Evolutionary conservation across 2,113 vertebrate species (phyloP), one percentile per base, ranked within the genome.

Genomic region (Capra hircus): DNA sequence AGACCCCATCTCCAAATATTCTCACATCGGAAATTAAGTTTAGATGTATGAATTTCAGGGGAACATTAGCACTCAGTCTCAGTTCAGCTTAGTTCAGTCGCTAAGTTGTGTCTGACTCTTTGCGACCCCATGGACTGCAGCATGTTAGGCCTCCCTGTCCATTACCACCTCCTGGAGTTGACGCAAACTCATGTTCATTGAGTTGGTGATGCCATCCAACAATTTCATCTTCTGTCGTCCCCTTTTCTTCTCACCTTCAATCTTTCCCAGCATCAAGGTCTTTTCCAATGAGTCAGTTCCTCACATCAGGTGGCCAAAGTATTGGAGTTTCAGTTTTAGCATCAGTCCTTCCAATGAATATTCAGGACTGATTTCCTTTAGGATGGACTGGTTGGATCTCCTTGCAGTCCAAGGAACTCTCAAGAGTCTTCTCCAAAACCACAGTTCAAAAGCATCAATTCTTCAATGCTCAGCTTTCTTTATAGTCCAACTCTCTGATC

Each of bases 391-490:
- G 16, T 67, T 67, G 33, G 33, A 67, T 67, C 64, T 67, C 64
- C 64, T 67, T 21, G 8, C 33, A 11, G 64, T 36, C 16, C 64
- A 67, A 36, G 64, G 33, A 17, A 11, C 64, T 67, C 64, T 36
- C 17, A 67, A 67, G 64, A 67, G 4, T 36, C 64, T 67, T 67
- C 8, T 67, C 64, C 64, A 67, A 21, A 33, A 67, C 17, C 64
- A 67, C 64, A 21, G 4, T 36, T 11, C 33, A 67, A 36, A 67
- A 67, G 64, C 64, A 67, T 67, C 33, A n/a, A 9, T 67, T 36
- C 64, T 67, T 67, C 2, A 0, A 33, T 1, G 0, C 17, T 67
- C 33, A 62, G 30, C 1, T 62, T 15, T 62, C 28, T 62, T 62
- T 62, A 33, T 62, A 62, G 60, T 62, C 60, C 60, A 67, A 36